Conservation (phyloP, 2,113 vertebrate species). For the Mystacornis crossleyi region DNA sequence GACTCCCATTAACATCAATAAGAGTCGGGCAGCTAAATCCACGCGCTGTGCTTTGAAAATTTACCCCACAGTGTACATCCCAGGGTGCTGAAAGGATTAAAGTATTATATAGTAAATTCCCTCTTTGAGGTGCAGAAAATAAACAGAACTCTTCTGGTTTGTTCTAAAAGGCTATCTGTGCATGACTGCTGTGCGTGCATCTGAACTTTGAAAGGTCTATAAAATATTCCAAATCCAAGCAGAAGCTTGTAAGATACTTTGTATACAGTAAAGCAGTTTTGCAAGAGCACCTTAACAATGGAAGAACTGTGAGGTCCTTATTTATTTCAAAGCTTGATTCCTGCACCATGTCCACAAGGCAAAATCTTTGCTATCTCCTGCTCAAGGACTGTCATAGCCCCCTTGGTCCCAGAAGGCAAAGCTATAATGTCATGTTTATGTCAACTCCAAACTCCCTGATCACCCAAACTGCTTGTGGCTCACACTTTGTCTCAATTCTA, state of each 20-base stretch:
- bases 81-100: slow-evolving; percentile 75
- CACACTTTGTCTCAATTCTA: neutral
- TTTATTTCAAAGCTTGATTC: neutral
- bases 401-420: neutral
- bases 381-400: neutral
- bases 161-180: slow-evolving; percentile 48
- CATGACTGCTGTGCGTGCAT: neutral
- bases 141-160: slow-evolving; percentile 56
- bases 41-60: slow-evolving; percentile 67
- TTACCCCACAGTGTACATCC: slow-evolving; percentile 71
- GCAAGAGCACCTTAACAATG: neutral
- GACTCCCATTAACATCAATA: slow-evolving; percentile 77
- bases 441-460: neutral
- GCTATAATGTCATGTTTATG: neutral
- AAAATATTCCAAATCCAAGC: slow-evolving; percentile 23
- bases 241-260: neutral
- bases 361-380: neutral
- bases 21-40: slow-evolving; percentile 70
- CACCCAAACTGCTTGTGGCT: neutral
- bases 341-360: neutral
- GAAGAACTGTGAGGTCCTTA: neutral
- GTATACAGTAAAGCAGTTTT: neutral
- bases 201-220: slow-evolving; percentile 19
- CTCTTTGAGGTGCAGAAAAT: slow-evolving; percentile 54
- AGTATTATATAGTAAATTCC: slow-evolving; percentile 73